Percentiles rank a stretch among this genome's conserved stretches.
Evolutionary conservation across 2,797 vertebrate genomes (phyloP).

Genomic region (Etheostoma perlongum): DNA sequence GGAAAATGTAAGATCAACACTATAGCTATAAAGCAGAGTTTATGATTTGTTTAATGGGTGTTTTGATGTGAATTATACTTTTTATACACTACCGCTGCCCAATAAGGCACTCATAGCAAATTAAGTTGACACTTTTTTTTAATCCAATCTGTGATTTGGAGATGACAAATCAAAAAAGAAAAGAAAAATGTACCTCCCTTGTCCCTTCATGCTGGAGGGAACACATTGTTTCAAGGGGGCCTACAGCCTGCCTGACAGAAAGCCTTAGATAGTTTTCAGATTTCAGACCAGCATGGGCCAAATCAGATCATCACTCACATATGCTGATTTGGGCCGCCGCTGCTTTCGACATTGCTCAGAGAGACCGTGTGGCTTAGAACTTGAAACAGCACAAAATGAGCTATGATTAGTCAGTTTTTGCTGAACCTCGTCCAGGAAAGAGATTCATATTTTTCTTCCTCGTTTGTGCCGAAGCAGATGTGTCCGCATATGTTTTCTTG

Average conservation of each 20-base stretch:
- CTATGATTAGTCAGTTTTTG: slow-evolving; percentile 68
- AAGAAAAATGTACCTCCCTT: slow-evolving; percentile 39
- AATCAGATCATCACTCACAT: slow-evolving; percentile 38
- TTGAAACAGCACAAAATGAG: slow-evolving; percentile 57
- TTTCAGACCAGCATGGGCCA: slow-evolving; percentile 35
- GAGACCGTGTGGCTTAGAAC: slow-evolving; percentile 18
- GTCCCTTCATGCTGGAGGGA: slow-evolving; percentile 46
- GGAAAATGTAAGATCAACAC: slow-evolving; percentile 86
- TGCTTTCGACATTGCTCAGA: slow-evolving; percentile 21
- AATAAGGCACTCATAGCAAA: slow-evolving; percentile 86
- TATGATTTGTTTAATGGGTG: slow-evolving; percentile 88
- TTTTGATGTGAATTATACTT: slow-evolving; percentile 89
- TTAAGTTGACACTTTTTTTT: slow-evolving; percentile 78
- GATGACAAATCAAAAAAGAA: slow-evolving; percentile 68
- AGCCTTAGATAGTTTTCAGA: slow-evolving; percentile 11
- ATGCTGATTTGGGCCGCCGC: slow-evolving; percentile 22
- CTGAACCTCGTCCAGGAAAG: slow-evolving; percentile 75
- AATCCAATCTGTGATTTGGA: slow-evolving; percentile 83
- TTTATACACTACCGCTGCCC: slow-evolving; percentile 85
- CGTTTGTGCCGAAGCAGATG: slow-evolving; percentile 84
- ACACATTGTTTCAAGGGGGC: slow-evolving; percentile 67
- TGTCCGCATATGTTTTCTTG: slow-evolving; percentile 85
- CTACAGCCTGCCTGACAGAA: slow-evolving; percentile 27
- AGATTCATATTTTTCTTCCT: slow-evolving; percentile 78
- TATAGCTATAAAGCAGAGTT: slow-evolving; percentile 84